Base-by-base conservation (phyloP, 2,797 vertebrate species). In the Podargus strigoides region DNA sequence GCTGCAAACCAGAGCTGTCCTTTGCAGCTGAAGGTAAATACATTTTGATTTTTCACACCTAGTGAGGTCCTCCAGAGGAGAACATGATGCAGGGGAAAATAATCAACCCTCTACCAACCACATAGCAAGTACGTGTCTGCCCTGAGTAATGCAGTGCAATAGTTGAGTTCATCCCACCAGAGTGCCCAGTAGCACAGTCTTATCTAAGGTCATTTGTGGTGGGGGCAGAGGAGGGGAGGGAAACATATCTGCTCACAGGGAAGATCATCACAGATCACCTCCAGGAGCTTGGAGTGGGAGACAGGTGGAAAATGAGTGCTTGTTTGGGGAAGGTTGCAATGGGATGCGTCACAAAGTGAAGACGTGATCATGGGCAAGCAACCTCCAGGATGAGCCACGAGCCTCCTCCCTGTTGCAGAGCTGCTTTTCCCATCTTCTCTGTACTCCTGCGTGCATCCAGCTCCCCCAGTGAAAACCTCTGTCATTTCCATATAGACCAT, bases 1-100 rank as follows among this genome's bases (percentile, higher is more conserved):
- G 37, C 53, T 60, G 73, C 89, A 93, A 94, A 85, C n/a, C 69
- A 89, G 53, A 92, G n/a, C 21, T 81, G 55, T 74, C 53, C 44
- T 87, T 89, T 83, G 53, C 87, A 74, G 64, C 75, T 77, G 53
- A 89, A 94, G 78, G 52, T 50, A 49, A 46, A 32, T 42, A 68
- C 12, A 12, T 91, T 91, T 91, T 72, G 79, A 83, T 91, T 87
- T 89, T 90, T 93, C 86, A 93, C 49, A 72, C 62, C 55, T 75
- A 64, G 23, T 44, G 73, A 88, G 26, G 41, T 92, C 42, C 30
- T 91, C 53, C n/a, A 55, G 68, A 50, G n/a, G 14, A 32, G 39
- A 85, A 42, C 66, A 72, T 5, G 49, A 64, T 49, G 34, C 20
- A 50, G 17, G 13, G n/a, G 14, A 59, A 68, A 85, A 68, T 44